Evolutionary conservation across 2,888 invertebrate genomes (phyloP), one percentile per base, ranked within the genome.

Genomic region (Cenopis cana): DNA sequence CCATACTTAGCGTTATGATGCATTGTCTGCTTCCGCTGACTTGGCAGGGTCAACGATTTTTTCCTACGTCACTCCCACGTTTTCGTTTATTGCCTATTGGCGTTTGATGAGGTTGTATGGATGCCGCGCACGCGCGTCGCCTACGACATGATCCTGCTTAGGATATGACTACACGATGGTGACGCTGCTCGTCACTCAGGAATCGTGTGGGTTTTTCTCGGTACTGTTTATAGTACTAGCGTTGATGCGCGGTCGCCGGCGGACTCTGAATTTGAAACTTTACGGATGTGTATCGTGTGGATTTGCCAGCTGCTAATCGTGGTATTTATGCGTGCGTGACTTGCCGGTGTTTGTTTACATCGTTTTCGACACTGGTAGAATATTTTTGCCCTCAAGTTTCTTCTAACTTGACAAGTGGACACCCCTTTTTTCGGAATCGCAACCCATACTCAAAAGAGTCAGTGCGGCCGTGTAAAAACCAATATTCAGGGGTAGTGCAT

Each of bases 31-130:
- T 76, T 78, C 77, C 77, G 77, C 69, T 57, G 74, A 74, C 76
- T 74, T 66, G 76, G 74, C 77, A 75, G 76, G 87, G 84, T 86
- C 80, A 86, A 85, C 76, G 84, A 78, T 82, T 84, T 77, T 78
- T 79, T 75, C 79, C 79, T 84, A 87, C 90, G 90, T 91, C 89
- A 89, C 87, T 78, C 85, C 85, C 84, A 85, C 88, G 83, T 80
- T 79, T 76, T 64, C 78, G 76, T 74, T 77, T 78, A 79, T 79
- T 80, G 79, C 79, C 76, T 79, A 77, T 81, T 79, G 74, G 66
- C 62, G 62, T 79, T n/a, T n/a, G 82, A 81, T 86, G 84, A 85
- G 82, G 82, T 79, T 78, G 81, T 86, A 78, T 75, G 75, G 82
- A 89, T 90, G 85, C 89, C 76, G 62, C 77, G 81, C 89, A 87